Percentiles rank a stretch among this genome's conserved stretches.
These are phyloP conservation scores for Litocranius walleri DNA, from an alignment of 2,113 vertebrate species.

Conservation along the genomic window DNA sequence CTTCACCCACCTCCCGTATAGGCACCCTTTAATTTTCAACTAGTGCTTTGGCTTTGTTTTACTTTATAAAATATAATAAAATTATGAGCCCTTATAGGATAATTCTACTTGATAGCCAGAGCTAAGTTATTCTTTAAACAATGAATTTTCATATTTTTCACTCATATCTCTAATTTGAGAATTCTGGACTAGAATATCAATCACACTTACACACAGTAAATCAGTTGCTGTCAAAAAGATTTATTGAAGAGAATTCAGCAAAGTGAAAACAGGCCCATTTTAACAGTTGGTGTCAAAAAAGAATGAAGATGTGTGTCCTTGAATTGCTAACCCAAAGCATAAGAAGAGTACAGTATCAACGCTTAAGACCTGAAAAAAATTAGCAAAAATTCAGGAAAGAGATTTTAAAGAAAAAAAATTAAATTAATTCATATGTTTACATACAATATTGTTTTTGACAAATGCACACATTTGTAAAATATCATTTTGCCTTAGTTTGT, in stretches of 20 bases:
- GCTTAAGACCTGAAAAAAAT: constrained; percentile 60
- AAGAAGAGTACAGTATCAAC: background rate
- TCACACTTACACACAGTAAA: background rate
- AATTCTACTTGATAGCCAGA: background rate
- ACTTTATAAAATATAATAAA: background rate
- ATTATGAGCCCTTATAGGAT: background rate
- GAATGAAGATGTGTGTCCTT: constrained; percentile 4
- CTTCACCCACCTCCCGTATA: rapidly evolving
- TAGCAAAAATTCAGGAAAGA: constrained; percentile 42
- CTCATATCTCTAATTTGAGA: background rate
- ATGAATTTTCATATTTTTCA: background rate
- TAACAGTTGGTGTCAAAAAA: constrained; percentile 33
- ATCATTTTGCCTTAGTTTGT: constrained; percentile 26
- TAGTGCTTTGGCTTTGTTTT: background rate
- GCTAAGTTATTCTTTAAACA: background rate
- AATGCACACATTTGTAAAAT: background rate
- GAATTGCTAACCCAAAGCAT: constrained; percentile 21
- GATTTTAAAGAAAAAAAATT: constrained; percentile 31
- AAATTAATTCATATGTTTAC: background rate
- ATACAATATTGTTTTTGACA: background rate
- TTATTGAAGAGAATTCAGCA: constrained; percentile 64
- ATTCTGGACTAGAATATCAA: background rate
- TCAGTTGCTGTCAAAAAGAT: constrained; percentile 42
- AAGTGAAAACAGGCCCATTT: constrained; percentile 30
- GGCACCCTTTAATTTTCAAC: background rate